Evolutionary conservation across 2,888 invertebrate genomes (phyloP).

Genomic region (Dryococelus australis): DNA sequence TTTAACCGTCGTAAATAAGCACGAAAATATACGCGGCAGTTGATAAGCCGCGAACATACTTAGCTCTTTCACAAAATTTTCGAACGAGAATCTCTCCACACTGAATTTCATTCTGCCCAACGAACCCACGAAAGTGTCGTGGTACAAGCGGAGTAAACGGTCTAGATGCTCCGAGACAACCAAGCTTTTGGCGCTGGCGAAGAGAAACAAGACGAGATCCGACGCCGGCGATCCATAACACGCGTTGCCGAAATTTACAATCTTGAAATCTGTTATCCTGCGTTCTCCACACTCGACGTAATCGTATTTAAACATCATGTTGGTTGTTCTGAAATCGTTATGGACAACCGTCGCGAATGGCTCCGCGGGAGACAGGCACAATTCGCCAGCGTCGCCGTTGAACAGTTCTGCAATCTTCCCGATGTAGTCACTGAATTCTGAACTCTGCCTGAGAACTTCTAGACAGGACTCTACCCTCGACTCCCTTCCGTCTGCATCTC

Average conservation of each 20-base stretch:
- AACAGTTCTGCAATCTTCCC: neutral
- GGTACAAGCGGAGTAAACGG: slow-evolving; percentile 63
- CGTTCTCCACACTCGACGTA: slow-evolving; percentile 57
- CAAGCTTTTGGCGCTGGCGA: slow-evolving; percentile 61
- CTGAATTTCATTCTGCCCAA: slow-evolving; percentile 58
- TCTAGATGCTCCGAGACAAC: slow-evolving; percentile 60
- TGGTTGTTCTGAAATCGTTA: slow-evolving; percentile 69
- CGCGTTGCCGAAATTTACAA: slow-evolving; percentile 68
- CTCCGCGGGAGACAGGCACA: slow-evolving; percentile 49
- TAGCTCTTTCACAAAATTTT: slow-evolving; percentile 59
- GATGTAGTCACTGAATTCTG: neutral
- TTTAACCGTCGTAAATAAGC: neutral
- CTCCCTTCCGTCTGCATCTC: neutral
- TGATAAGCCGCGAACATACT: slow-evolving; percentile 58
- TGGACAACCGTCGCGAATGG: slow-evolving; percentile 65
- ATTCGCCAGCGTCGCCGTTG: neutral
- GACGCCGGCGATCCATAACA: slow-evolving; percentile 61
- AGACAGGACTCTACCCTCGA: neutral
- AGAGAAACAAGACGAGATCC: slow-evolving; percentile 65
- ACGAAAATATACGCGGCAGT: slow-evolving; percentile 58
- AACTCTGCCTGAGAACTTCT: neutral
- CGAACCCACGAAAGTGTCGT: slow-evolving; percentile 60
- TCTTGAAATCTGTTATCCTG: slow-evolving; percentile 68
- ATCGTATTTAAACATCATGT: slow-evolving; percentile 64
- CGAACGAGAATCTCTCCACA: slow-evolving; percentile 56